These are phyloP conservation scores for Drosophila macrospina DNA, from an alignment of 2,888 invertebrate genomes.

Conservation along the genomic window DNA sequence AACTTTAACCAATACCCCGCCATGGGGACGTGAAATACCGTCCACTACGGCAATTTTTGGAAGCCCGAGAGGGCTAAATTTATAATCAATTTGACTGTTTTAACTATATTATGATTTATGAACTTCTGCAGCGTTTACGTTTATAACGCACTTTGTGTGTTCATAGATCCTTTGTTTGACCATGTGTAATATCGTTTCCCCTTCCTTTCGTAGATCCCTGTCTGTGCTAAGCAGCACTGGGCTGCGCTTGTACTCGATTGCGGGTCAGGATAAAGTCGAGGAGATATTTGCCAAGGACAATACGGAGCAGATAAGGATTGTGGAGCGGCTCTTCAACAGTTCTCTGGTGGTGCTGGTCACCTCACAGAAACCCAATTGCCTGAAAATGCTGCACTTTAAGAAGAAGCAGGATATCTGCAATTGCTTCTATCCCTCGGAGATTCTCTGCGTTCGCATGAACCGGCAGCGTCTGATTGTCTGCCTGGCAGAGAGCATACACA, in stretches of 20 bases:
- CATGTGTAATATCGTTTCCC: no score
- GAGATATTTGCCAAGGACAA: slow-evolving; percentile 85
- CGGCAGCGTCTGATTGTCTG: slow-evolving; percentile 84
- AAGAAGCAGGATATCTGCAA: slow-evolving; percentile 85
- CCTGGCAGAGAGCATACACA: slow-evolving; percentile 84
- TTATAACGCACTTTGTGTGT: no score
- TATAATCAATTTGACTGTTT: slow-evolving; percentile 31
- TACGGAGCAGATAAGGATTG: slow-evolving; percentile 83
- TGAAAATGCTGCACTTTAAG: slow-evolving; percentile 85
- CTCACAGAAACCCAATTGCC: slow-evolving; percentile 83
- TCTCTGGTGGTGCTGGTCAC: slow-evolving; percentile 85
- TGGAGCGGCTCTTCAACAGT: slow-evolving; percentile 84
- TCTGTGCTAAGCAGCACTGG: slow-evolving; percentile 81
- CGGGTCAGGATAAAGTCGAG: slow-evolving; percentile 83
- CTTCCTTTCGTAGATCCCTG: slow-evolving; percentile 78
- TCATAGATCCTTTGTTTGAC: no score
- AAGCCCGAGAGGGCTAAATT: slow-evolving; percentile 87
- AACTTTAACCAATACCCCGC: slow-evolving; percentile 87
- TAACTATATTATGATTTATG: no score
- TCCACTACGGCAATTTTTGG: slow-evolving; percentile 95
- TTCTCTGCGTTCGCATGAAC: slow-evolving; percentile 84
- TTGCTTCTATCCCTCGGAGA: slow-evolving; percentile 84
- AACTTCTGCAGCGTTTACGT: no score
- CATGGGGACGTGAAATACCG: slow-evolving; percentile 94
- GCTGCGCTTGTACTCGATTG: slow-evolving; percentile 83